Base-by-base conservation (phyloP, 2,113 vertebrate genomes). In the Chloropsis hardwickii region DNA sequence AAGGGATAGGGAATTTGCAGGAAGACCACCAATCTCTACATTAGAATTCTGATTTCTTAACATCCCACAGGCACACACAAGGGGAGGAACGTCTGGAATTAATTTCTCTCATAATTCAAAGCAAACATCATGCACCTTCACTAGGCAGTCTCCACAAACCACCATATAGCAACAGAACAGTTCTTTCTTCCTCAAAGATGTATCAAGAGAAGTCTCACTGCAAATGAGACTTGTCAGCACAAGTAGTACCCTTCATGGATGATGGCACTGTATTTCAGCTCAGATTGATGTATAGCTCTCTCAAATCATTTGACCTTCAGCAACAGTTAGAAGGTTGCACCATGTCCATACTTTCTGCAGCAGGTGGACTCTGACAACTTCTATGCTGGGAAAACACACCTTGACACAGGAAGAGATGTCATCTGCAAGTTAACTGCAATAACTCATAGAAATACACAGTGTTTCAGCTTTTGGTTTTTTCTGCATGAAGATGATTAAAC, bases 171-270 rank as follows among this genome's bases (percentile, higher is more conserved):
- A 85, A 85, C n/a, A 93, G 53, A 80, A 82, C 48, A 82, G 80
- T 65, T 67, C 48, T 40, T 92, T 67, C 56, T 74, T 79, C 82
- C 81, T 91, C 31, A 66, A 82, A 61, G 20, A 42, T 15, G 23
- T 33, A 91, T 76, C 70, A 85, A 51, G 66, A 91, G 40, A 84
- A 71, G 57, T 33, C 69, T 90, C 1, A 0, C 78, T 82, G 70
- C 62, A 94, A 96, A 92, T 42, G 48, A 91, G 85, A 88, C 53
- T 67, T 91, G 85, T 85, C 85, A 87, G 61, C 48, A 48, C 8
- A 40, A 71, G 61, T 4, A 81, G 48, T 39, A 95, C 65, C 89
- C 83, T 87, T 94, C 77, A 94, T 54, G 81, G 84, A 89, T 61
- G 78, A 91, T 10, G 33, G 61, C 33, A 76, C 79, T 69, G 60